Percentiles rank a stretch among this genome's conserved stretches.
Conservation (phyloP, 1,140 invertebrate species). For the Cotesia vestalis region DNA sequence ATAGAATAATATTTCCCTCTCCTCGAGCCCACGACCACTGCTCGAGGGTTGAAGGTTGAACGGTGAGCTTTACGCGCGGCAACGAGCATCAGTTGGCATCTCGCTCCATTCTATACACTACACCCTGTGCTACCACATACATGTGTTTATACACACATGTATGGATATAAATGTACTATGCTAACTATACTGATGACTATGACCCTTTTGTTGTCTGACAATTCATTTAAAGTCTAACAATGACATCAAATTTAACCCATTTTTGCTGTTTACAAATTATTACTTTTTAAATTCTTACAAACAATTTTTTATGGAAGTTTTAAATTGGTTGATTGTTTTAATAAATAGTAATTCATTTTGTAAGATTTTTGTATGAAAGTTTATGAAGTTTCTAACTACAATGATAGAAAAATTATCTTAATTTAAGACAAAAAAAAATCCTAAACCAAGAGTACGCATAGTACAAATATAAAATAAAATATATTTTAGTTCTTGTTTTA, state of each 20-base stretch:
- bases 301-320: no score
- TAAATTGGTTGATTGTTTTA: no score
- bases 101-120: not conserved
- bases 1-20: slow-evolving; percentile 6
- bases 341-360: no score
- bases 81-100: slow-evolving; percentile 14
- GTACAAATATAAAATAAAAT: no score
- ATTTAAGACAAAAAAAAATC: no score
- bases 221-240: slow-evolving; percentile 36
- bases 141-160: not conserved
- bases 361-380: no score
- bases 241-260: slow-evolving; percentile 42
- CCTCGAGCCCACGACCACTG: not conserved
- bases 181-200: no score
- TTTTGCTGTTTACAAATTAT: slow-evolving; percentile 37
- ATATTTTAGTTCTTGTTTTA: no score
- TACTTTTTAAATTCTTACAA: not conserved
- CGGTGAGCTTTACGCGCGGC: slow-evolving; percentile 8
- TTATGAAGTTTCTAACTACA: no score
- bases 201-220: slow-evolving; percentile 36
- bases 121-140: not conserved
- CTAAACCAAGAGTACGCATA: no score
- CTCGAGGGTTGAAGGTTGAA: slow-evolving; percentile 29
- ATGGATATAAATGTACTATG: not conserved
- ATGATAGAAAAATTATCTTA: no score